Base-by-base conservation (phyloP, 2,113 vertebrate species). In the Myrmophylax atrothorax region DNA sequence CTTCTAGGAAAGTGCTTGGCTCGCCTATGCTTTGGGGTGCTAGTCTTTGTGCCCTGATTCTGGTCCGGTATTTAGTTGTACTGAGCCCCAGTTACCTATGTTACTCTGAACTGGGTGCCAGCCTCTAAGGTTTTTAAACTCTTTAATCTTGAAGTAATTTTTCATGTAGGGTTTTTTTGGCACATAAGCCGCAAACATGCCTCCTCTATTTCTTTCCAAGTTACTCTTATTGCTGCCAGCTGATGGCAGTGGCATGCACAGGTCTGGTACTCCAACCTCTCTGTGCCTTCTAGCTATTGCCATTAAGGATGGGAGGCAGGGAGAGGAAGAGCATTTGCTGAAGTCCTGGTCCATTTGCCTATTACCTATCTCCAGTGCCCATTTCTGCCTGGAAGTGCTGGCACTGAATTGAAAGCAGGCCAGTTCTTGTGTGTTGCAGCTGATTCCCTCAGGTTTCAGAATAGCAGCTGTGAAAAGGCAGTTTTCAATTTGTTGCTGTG, bases 401-500 rank as follows among this genome's bases (percentile, higher is more conserved):
- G 74, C 82, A 59, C 42, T 1, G 6, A 66, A 35, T 6, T 70
- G 72, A 80, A 83, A 88, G 55, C 75, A 83, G 64, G 82, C 50
- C 42, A 14, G 33, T 76, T 85, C 87, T 66, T 42, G 50, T 26
- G 14, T 1, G 0, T 40, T 93, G 79, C 87, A 86, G 73, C 82
- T 37, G 87, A 96, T 95, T 95, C 79, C 82, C 75, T 9, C 81
- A 88, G 90, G 93, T 96, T 95, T 94, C 16, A 16, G 90, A 88
- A 93, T 3, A 96, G 93, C 92, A 95, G 93, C 94, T 97, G 90
- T 92, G 82, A 95, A 95, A 94, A 96, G 79, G 90, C 90, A 86
- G 92, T 90, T 93, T 94, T 86, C 87, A 63, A 10, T 93, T 93
- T 95, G 90, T 93, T 86, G 75, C 90, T 85, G 82, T 90, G 87